These are phyloP conservation scores for Cancer borealis DNA, from an alignment of 2,888 invertebrate species.

Conservation along the genomic window DNA sequence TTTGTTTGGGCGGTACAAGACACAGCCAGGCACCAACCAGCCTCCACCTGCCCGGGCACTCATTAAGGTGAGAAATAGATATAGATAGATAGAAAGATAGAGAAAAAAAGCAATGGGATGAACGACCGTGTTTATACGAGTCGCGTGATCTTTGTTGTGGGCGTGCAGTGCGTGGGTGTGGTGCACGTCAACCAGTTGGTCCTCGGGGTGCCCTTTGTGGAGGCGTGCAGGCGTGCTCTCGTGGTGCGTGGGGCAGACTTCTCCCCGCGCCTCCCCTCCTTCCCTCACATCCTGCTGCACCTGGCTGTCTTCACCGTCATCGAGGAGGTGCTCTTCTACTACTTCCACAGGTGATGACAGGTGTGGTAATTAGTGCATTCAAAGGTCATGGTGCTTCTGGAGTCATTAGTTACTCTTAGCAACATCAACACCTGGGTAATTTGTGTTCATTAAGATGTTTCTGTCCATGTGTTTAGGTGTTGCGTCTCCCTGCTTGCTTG, in stretches of 20 bases:
- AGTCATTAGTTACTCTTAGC: too few species aligned
- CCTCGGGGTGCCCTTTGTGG: constrained; percentile 83
- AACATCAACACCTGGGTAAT: too few species aligned
- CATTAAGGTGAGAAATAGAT: constrained; percentile 81
- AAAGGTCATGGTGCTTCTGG: too few species aligned
- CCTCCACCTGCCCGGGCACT: constrained; percentile 85
- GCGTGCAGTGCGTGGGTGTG: constrained; percentile 63
- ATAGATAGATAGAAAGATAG: not conserved
- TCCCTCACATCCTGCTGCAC: constrained; percentile 88
- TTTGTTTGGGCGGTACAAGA: constrained; percentile 88
- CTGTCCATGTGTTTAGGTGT: too few species aligned
- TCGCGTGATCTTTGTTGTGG: not conserved
- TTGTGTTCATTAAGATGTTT: too few species aligned
- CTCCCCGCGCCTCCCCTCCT: constrained; percentile 87
- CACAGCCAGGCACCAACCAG: constrained; percentile 90
- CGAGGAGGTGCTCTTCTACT: constrained; percentile 91
- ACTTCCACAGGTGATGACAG: constrained; percentile 85
- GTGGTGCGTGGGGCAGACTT: constrained; percentile 85
- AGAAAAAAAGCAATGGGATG: not conserved
- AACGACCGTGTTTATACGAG: not conserved
- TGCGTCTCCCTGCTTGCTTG: too few species aligned
- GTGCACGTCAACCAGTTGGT: constrained; percentile 87
- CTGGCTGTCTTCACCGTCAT: constrained; percentile 87
- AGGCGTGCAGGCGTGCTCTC: constrained; percentile 84
- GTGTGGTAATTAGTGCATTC: not conserved